These are phyloP conservation scores for Lepidochrysops patricia DNA, from an alignment of 2,888 invertebrate genomes.

Conservation along the genomic window DNA sequence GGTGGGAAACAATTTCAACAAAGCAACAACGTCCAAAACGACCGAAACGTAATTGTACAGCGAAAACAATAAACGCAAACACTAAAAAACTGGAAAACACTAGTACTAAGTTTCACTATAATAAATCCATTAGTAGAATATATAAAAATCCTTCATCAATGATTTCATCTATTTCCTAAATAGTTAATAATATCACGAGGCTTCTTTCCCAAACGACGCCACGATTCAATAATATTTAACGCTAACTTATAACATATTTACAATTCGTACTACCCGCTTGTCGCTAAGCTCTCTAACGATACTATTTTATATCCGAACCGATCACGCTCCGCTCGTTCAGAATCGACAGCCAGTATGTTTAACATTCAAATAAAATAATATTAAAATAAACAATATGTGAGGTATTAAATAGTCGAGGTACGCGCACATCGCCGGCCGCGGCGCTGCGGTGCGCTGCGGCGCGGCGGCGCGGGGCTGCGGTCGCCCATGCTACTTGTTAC, in stretches of 20 bases:
- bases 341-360: conserved; percentile 41
- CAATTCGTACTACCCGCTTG: conserved; percentile 71
- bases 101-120: conserved; percentile 67
- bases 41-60: conserved; percentile 65
- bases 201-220: conserved; percentile 61
- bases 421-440: conserved; percentile 31
- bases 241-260: conserved; percentile 65
- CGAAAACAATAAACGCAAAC: conserved; percentile 70
- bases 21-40: conserved; percentile 55
- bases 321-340: conserved; percentile 31
- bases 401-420: conserved; percentile 65
- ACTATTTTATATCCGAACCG: conserved; percentile 37
- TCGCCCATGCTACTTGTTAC: conserved; percentile 22
- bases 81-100: conserved; percentile 51
- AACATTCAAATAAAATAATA: conserved; percentile 63
- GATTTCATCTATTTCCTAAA: conserved; percentile 72
- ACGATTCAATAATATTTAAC: conserved; percentile 53
- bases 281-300: conserved; percentile 58
- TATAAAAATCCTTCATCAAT: conserved; percentile 73
- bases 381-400: conserved; percentile 67
- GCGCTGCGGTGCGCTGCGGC: conserved; percentile 20
- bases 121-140: conserved; percentile 73
- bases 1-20: conserved; percentile 44
- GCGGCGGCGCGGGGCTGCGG: conserved; percentile 27
- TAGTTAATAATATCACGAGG: conserved; percentile 74